Conservation (phyloP, 1,140 invertebrate genomes). For the Bombus ignitus region DNA sequence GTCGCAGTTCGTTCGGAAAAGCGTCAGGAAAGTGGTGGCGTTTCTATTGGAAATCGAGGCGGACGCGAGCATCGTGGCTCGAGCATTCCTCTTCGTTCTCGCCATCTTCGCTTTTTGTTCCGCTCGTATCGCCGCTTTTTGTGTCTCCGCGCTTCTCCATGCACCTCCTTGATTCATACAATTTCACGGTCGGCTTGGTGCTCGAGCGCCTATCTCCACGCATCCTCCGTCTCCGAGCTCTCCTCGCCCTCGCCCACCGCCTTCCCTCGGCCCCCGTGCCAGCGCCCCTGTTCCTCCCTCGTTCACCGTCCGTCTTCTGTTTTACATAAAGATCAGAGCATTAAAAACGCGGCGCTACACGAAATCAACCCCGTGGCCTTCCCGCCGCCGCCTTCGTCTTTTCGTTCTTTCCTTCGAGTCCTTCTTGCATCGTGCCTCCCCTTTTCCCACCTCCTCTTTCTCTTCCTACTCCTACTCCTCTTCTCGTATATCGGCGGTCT, state of each 20-base stretch:
- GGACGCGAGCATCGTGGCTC: neutral
- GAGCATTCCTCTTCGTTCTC: conserved; percentile 44
- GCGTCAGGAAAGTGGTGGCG: neutral
- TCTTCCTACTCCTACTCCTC: neutral
- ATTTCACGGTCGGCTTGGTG: conserved; percentile 78
- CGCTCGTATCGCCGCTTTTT: conserved; percentile 67
- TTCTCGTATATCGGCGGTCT: neutral
- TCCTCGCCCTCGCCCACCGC: neutral
- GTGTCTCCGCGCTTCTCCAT: conserved; percentile 67
- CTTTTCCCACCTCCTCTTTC: neutral
- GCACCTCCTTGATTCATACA: conserved; percentile 77
- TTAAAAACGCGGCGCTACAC: conserved; percentile 78
- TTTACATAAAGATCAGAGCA: conserved; percentile 81
- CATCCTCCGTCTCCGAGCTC: neutral
- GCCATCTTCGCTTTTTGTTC: conserved; percentile 22
- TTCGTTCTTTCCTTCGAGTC: neutral
- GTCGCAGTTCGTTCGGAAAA: neutral
- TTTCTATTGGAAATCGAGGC: conserved; percentile 40
- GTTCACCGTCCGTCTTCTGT: conserved; percentile 51
- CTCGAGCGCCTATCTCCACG: conserved; percentile 64
- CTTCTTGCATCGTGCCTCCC: neutral
- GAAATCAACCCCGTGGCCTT: conserved; percentile 69
- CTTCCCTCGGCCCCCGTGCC: neutral
- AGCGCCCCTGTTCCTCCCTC: neutral
- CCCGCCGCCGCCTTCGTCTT: conserved; percentile 21